Evolutionary conservation across 2,113 vertebrate species (phyloP).

Genomic region (Caretta caretta): DNA sequence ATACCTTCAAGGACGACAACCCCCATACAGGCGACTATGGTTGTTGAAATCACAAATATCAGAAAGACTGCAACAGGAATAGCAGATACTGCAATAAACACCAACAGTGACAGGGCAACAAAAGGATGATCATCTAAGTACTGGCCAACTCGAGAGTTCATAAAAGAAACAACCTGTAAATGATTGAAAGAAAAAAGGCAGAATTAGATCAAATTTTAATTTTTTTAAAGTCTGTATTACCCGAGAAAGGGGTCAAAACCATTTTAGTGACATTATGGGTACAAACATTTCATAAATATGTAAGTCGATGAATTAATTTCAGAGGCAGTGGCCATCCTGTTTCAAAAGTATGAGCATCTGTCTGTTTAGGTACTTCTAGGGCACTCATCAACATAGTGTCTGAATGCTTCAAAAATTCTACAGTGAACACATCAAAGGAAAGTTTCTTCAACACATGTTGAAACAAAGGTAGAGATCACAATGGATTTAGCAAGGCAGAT

Average conservation of each 20-base stretch:
- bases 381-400: not conserved
- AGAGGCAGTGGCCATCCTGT: not conserved
- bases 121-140: slow-evolving; percentile 88
- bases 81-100: slow-evolving; percentile 82
- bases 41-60: slow-evolving; percentile 81
- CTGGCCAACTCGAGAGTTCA: slow-evolving; percentile 83
- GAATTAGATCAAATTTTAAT: not conserved
- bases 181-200: not conserved
- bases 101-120: slow-evolving; percentile 80
- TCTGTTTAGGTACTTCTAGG: not conserved
- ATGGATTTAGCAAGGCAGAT: not conserved
- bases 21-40: slow-evolving; percentile 79
- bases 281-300: not conserved
- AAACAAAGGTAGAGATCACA: not conserved
- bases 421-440: not conserved
- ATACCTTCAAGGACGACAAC: slow-evolving; percentile 90
- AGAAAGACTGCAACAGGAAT: slow-evolving; percentile 89
- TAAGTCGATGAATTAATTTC: not conserved
- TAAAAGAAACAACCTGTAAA: slow-evolving; percentile 83
- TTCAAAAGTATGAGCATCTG: not conserved
- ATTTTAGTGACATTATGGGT: not conserved
- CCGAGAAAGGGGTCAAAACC: not conserved
- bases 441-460: not conserved
- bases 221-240: not conserved
- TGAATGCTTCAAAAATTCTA: not conserved